Evolutionary conservation across 37 sponge, comb jelly and placozoan genomes (phyloP).

Genomic region (Agelas oroides): DNA sequence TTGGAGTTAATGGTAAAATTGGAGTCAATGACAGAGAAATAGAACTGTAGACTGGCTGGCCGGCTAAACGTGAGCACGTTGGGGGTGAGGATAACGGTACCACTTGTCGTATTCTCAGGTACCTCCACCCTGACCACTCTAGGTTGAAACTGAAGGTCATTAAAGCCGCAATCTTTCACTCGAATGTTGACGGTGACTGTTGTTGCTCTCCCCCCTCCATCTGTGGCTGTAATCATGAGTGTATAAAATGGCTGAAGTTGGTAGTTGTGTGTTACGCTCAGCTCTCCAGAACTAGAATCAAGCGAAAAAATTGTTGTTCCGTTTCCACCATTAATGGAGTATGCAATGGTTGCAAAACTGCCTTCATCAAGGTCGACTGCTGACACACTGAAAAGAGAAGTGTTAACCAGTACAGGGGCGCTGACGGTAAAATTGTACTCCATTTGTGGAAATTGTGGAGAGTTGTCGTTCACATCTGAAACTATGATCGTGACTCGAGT

Average conservation of each 20-base stretch:
- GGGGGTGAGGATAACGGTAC: not conserved
- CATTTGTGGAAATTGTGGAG: constrained; percentile 42
- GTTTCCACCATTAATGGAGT: constrained; percentile 38
- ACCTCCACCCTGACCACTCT: not conserved
- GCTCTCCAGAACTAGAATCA: constrained; percentile 54
- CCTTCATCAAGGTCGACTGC: constrained; percentile 68
- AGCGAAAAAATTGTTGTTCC: constrained; percentile 33
- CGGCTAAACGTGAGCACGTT: constrained; percentile 11
- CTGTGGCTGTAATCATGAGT: constrained; percentile 55
- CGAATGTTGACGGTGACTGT: constrained; percentile 29
- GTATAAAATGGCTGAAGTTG: constrained; percentile 27
- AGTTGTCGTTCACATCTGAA: constrained; percentile 63
- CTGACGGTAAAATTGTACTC: constrained; percentile 46
- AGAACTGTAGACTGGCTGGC: constrained; percentile 31
- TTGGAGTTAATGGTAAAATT: constrained; percentile 32
- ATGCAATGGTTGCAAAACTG: constrained; percentile 25
- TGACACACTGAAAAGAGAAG: constrained; percentile 11
- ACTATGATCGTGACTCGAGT: constrained; percentile 37
- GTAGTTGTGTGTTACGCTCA: constrained; percentile 56
- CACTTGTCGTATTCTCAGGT: constrained; percentile 40
- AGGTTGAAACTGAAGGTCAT: constrained; percentile 27
- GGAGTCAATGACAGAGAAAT: constrained; percentile 1
- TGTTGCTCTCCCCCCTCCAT: constrained; percentile 50
- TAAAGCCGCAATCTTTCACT: constrained; percentile 49
- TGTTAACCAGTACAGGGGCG: constrained; percentile 26